These are phyloP conservation scores for Palaemon carinicauda DNA, from an alignment of 1,140 invertebrate genomes.

Conservation along the genomic window DNA sequence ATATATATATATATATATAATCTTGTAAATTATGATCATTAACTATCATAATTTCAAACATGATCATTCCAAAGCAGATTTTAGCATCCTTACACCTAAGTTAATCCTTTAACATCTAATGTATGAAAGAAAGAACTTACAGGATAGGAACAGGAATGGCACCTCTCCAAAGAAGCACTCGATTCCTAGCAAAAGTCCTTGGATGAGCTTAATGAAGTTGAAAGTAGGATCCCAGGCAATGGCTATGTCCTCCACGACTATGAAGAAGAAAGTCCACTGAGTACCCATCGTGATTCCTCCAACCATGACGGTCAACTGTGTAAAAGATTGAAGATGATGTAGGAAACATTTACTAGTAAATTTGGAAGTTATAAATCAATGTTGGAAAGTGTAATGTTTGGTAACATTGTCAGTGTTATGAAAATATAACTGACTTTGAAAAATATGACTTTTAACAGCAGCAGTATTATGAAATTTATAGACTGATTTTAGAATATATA, in stretches of 20 bases:
- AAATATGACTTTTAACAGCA: too few relatives aligned
- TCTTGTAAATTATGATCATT: too few relatives aligned
- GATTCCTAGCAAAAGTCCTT: constrained; percentile 79
- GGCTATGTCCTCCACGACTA: constrained; percentile 74
- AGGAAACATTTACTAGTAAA: background rate
- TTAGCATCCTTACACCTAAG: background rate
- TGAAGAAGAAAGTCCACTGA: constrained; percentile 31
- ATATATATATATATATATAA: too few relatives aligned
- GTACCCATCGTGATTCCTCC: constrained; percentile 13
- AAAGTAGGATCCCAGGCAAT: constrained; percentile 61
- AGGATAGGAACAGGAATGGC: constrained; percentile 85
- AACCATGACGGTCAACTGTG: constrained; percentile 37
- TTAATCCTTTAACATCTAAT: background rate
- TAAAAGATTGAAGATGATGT: background rate
- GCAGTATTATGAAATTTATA: too few relatives aligned
- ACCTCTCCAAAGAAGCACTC: constrained; percentile 86
- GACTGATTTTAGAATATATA: too few relatives aligned
- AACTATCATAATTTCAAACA: background rate
- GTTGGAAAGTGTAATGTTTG: background rate
- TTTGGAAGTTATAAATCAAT: background rate
- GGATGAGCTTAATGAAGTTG: constrained; percentile 75
- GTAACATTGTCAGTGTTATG: background rate
- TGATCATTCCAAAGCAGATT: too few relatives aligned
- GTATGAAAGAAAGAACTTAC: background rate
- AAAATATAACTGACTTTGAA: too few relatives aligned